These are phyloP conservation scores for Lucilia cuprina DNA, from an alignment of 1,140 invertebrate genomes.

Conservation along the genomic window DNA sequence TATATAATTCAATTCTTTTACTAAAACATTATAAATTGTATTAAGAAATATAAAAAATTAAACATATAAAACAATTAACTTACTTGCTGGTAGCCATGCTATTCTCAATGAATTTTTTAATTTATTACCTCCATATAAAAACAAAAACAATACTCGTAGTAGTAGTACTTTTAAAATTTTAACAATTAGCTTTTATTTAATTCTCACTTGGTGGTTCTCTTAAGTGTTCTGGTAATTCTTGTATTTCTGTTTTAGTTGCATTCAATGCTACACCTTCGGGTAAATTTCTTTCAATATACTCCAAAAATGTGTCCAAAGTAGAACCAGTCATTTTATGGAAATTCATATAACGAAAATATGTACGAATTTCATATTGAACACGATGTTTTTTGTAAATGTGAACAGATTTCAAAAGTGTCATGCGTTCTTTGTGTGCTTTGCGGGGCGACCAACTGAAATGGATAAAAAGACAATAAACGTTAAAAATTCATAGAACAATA, in stretches of 20 bases:
- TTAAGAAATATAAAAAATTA: no score
- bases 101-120: no score
- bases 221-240: conserved; percentile 67
- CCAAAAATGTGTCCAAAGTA: conserved; percentile 93
- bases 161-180: not conserved
- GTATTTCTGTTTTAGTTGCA: conserved; percentile 82
- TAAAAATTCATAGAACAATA: not conserved
- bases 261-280: conserved; percentile 97
- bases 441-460: conserved; percentile 71
- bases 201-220: conserved; percentile 50
- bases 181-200: conserved; percentile 31
- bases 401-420: conserved; percentile 85
- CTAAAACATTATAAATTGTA: no score
- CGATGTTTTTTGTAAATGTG: conserved; percentile 93
- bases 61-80: no score
- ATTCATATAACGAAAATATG: conserved; percentile 87
- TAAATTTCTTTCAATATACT: conserved; percentile 96
- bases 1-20: no score
- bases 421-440: conserved; percentile 77
- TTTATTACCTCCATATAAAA: no score
- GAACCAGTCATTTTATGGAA: conserved; percentile 89
- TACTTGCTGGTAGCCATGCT: no score
- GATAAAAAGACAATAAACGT: not conserved
- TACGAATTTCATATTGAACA: conserved; percentile 95
- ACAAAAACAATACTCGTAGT: no score